These are phyloP conservation scores for Sceliomorpha sp. DNA, from an alignment of 2,888 invertebrate genomes.

Conservation along the genomic window DNA sequence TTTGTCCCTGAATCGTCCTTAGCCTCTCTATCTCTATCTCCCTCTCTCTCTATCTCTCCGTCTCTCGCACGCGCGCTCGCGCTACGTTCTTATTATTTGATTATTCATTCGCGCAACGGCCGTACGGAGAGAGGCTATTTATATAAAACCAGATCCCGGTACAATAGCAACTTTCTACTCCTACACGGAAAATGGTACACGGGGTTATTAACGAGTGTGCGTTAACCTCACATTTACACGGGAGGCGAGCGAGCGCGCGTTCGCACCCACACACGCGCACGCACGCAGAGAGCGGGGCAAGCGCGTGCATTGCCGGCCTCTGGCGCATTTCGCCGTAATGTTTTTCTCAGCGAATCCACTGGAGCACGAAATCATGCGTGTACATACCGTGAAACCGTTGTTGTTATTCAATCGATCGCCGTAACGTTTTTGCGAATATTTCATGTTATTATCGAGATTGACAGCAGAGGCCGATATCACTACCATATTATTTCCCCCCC, in stretches of 20 bases:
- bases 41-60: neutral
- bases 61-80: slow-evolving; percentile 11
- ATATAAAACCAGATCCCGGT: slow-evolving; percentile 77
- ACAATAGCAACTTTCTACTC: slow-evolving; percentile 78
- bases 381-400: slow-evolving; percentile 21
- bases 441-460: slow-evolving; percentile 15
- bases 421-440: slow-evolving; percentile 13
- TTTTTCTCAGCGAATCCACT: slow-evolving; percentile 35
- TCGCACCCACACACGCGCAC: slow-evolving; percentile 11
- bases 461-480: neutral
- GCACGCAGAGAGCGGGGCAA: too few relatives aligned
- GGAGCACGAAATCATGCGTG: slow-evolving; percentile 40
- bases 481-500: too few relatives aligned
- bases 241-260: too few relatives aligned
- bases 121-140: slow-evolving; percentile 68
- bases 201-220: slow-evolving; percentile 56
- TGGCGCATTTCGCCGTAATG: slow-evolving; percentile 21
- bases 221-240: slow-evolving; percentile 47
- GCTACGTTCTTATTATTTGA: slow-evolving; percentile 56
- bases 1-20: slow-evolving; percentile 2
- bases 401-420: slow-evolving; percentile 39
- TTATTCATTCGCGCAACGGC: slow-evolving; percentile 56
- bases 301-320: slow-evolving; percentile 11
- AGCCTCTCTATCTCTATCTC: neutral
- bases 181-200: slow-evolving; percentile 67